Evolutionary conservation across 2,113 vertebrate species (phyloP).

Genomic region (Neogobius melanostomus): DNA sequence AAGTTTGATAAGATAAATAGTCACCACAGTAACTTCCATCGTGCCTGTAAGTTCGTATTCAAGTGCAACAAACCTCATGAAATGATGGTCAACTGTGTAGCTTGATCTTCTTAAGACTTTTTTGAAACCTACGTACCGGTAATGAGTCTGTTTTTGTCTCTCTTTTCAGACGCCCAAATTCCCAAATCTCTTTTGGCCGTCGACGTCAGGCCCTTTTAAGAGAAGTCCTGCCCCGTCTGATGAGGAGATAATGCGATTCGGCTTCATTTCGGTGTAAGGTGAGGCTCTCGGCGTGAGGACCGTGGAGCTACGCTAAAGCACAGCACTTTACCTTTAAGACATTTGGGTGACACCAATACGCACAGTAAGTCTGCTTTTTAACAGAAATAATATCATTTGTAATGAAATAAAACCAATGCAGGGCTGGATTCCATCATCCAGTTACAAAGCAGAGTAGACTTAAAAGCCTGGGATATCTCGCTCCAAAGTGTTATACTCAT

Average conservation of each 20-base stretch:
- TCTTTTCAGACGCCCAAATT: neutral
- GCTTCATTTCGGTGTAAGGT: conserved; percentile 1
- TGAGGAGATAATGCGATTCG: neutral
- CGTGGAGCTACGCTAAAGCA: neutral
- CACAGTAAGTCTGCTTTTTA: neutral
- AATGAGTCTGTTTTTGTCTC: neutral
- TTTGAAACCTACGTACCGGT: too few species aligned
- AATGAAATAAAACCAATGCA: neutral
- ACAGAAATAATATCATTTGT: neutral
- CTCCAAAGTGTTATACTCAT: neutral
- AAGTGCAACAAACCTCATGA: too few species aligned
- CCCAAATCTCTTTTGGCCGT: neutral
- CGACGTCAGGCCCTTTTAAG: neutral
- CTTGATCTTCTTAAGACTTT: too few species aligned
- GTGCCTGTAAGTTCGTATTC: too few species aligned
- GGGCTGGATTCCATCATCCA: neutral
- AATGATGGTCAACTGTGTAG: too few species aligned
- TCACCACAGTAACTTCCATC: too few species aligned
- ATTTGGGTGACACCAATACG: neutral
- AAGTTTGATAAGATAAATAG: too few species aligned
- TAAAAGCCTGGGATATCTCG: neutral
- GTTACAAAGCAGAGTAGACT: neutral
- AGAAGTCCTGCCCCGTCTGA: neutral
- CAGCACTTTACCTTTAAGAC: neutral
- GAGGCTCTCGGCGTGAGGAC: neutral